phyloP scores from a whole-genome alignment of 2,797 vertebrate species.

The Pipistrellus nathusii region DNA sequence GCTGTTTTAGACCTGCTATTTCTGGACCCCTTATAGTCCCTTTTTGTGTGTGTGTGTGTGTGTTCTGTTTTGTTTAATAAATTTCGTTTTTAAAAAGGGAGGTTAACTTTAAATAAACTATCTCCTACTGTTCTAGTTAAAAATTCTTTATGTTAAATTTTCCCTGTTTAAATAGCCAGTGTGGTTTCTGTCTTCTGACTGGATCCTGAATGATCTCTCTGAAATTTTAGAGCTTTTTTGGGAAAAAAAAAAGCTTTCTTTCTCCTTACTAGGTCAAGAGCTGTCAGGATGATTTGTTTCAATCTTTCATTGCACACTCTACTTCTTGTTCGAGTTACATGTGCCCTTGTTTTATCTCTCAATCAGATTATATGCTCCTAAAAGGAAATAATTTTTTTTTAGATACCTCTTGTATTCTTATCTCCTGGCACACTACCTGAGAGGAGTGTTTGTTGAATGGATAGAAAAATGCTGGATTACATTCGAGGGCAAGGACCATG shows the following conservation, averaged over 20 bases:
- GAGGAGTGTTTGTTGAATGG: background rate
- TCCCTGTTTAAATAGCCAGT: constrained; percentile 12
- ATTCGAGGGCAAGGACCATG: background rate
- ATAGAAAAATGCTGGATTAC: background rate
- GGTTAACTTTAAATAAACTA: background rate
- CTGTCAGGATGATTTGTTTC: background rate
- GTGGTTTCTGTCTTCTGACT: background rate
- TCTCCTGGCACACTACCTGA: background rate
- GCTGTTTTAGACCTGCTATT: background rate
- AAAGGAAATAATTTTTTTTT: background rate
- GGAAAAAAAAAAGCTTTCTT: background rate
- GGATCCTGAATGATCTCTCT: background rate
- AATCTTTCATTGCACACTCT: background rate
- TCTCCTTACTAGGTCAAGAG: background rate
- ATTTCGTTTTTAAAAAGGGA: background rate
- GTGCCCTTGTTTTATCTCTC: background rate
- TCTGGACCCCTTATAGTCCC: background rate
- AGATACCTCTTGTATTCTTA: background rate
- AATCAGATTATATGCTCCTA: background rate
- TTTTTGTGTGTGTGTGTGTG: no score
- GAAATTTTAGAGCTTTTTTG: background rate
- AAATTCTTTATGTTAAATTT: background rate
- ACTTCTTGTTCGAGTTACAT: background rate
- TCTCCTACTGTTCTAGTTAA: background rate
- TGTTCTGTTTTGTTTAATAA: background rate